Percentiles rank a stretch among this genome's conserved stretches.
Evolutionary conservation across 2,797 vertebrate species (phyloP).

Genomic region (Bovichtus variegatus): DNA sequence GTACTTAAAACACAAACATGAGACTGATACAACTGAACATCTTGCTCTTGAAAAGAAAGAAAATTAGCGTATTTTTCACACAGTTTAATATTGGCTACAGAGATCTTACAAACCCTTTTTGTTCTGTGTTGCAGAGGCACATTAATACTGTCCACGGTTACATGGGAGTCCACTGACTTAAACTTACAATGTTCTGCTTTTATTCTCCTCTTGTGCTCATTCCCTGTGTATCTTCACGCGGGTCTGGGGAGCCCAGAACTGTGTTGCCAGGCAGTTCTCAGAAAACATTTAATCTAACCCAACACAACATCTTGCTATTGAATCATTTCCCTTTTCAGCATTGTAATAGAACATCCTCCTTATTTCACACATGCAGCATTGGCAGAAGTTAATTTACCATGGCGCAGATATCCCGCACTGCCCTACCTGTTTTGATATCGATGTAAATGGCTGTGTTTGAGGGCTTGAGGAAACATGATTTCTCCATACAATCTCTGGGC

Average conservation of each 20-base stretch:
- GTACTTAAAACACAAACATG: too few relatives aligned
- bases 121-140: neutral
- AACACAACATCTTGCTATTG: constrained; percentile 31
- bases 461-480: constrained; percentile 71
- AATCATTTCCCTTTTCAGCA: constrained; percentile 22
- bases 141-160: too few relatives aligned
- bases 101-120: too few relatives aligned
- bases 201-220: constrained; percentile 14
- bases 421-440: constrained; percentile 66
- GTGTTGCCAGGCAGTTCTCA: constrained; percentile 30
- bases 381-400: constrained; percentile 65
- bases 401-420: constrained; percentile 40
- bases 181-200: neutral
- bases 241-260: neutral
- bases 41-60: too few relatives aligned
- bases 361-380: constrained; percentile 36
- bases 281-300: constrained; percentile 14
- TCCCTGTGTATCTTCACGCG: neutral
- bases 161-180: too few relatives aligned
- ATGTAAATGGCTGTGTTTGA: constrained; percentile 74
- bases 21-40: too few relatives aligned
- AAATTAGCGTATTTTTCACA: too few relatives aligned
- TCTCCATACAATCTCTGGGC: constrained; percentile 69
- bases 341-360: constrained; percentile 32
- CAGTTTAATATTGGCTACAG: too few relatives aligned